Evolutionary conservation across 2,113 vertebrate species (phyloP).

Genomic region (Ceratotherium simum): DNA sequence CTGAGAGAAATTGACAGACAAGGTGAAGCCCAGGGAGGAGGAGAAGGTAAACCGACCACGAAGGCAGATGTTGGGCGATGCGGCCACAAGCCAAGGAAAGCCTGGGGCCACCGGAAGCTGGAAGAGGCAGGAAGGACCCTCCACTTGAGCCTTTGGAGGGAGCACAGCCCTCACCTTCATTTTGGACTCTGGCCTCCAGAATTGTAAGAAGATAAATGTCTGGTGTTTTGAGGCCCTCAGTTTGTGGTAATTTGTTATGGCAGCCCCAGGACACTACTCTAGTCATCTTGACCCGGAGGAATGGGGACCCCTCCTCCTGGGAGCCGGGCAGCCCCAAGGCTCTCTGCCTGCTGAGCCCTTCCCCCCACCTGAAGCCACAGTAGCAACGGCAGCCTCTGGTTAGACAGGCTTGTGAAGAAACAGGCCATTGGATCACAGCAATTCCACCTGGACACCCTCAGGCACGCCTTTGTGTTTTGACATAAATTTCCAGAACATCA

Average conservation of each 20-base stretch:
- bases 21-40: neutral
- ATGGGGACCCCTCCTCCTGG: neutral
- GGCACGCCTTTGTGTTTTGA: neutral
- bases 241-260: too few species aligned
- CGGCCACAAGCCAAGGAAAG: neutral
- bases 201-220: too few species aligned
- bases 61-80: accelerated
- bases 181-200: neutral
- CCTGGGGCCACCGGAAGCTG: neutral
- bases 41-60: too few species aligned
- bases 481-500: neutral
- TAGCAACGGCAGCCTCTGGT: neutral
- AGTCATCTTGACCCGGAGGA: neutral
- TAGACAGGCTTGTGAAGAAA: neutral
- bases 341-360: neutral
- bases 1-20: neutral
- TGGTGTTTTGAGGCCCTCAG: neutral
- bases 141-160: neutral
- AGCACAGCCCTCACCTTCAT: too few species aligned
- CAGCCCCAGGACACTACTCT: neutral
- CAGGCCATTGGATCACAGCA: accelerated
- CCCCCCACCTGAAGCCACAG: neutral
- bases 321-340: neutral
- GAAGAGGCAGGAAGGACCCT: neutral
- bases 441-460: neutral